Evolutionary conservation across 2,888 invertebrate species (phyloP), one percentile per base, ranked within the genome.

Genomic region (Drosophila mayaguana): DNA sequence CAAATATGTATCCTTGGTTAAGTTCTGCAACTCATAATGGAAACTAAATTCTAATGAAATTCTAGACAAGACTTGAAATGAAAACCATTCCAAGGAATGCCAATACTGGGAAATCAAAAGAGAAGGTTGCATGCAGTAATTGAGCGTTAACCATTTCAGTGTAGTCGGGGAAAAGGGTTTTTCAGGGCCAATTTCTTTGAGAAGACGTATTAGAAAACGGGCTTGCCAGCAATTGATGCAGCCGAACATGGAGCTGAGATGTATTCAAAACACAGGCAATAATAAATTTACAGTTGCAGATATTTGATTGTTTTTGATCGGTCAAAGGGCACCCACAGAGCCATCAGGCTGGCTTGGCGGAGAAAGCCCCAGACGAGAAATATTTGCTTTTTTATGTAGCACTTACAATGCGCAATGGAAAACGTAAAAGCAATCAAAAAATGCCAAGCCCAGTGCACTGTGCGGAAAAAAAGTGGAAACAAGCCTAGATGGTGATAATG

Each of bases 341-440:
- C 12, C 48, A 8, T 12, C 14, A 34, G 32, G 28, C 34, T 20
- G 55, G 59, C 20, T 25, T 18, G 48, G 38, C 48, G 20, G 45
- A 54, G 65, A 78, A 79, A 75, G 66, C 63, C 75, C 50, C 34
- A 66, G 65, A 61, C 71, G 28, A 79, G 28, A 77, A 72, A 42
- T 75, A 57, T 57, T 63, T 75, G 48, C 20, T 65, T 65, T 68
- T 68, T 20, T 65, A 51, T 42, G 34, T 46, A 63, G 45, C 54
- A 59, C 63, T 61, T 75, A 34, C 36, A 64, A 55, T 51, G 51
- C 59, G 77, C 89, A 86, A 81, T 83, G 81, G 83, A 77, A 85
- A 89, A 79, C 79, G 68, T 22, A 81, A 85, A 85, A 89, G 81
- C 84, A 85, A 85, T 85, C 84, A 87, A 87, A 87, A 85, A 88